Evolutionary conservation across 2,797 vertebrate species (phyloP).

Genomic region (Cyprinella venusta): DNA sequence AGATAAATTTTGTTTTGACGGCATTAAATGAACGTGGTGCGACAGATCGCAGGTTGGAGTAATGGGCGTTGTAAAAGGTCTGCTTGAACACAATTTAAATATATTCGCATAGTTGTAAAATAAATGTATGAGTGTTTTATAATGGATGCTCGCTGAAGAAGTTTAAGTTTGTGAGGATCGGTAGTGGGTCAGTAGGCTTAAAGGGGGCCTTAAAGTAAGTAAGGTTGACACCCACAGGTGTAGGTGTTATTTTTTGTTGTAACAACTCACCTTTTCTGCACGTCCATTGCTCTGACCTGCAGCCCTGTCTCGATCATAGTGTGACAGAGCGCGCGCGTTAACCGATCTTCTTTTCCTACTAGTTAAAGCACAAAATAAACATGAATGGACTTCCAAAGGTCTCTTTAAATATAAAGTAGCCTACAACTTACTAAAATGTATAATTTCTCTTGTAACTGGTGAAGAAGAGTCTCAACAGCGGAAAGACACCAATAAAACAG

Average conservation of each 20-base stretch:
- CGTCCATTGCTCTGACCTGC: background rate
- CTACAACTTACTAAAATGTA: background rate
- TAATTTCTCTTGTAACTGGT: background rate
- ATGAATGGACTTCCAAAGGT: background rate
- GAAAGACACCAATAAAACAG: background rate
- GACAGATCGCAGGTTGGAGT: background rate
- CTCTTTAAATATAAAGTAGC: background rate
- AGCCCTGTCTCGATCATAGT: background rate
- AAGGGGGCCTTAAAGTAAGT: no score
- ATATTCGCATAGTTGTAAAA: no score
- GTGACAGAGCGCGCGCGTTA: background rate
- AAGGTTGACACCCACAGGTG: no score
- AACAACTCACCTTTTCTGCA: background rate
- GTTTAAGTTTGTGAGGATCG: no score
- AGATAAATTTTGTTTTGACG: background rate
- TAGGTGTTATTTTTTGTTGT: no score
- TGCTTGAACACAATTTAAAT: no score
- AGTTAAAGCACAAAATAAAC: constrained; percentile 2
- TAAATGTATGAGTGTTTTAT: no score
- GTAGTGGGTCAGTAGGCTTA: no score
- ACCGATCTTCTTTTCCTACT: background rate
- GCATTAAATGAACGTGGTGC: background rate
- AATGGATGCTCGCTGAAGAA: no score
- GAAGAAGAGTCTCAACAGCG: background rate
- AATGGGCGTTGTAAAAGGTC: background rate